Evolutionary conservation across 2,888 invertebrate species (phyloP).

Genomic region (Horisme vitalbata): DNA sequence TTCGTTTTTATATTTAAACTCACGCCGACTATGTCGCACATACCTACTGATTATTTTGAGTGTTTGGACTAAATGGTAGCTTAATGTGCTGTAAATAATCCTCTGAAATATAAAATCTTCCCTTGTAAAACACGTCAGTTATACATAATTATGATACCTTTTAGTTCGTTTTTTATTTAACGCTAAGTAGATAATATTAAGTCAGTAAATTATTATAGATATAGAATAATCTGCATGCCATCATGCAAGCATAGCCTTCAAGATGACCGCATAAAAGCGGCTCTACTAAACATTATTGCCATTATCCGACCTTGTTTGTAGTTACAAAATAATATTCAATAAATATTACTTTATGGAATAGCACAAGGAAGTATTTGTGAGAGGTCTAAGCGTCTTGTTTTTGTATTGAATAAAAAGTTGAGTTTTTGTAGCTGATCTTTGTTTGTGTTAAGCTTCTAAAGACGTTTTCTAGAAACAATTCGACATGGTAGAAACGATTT

Average conservation of each 20-base stretch:
- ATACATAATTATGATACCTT: too few relatives aligned
- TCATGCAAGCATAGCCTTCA: slow-evolving; percentile 19
- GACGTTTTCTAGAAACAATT: background rate
- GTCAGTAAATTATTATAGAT: background rate
- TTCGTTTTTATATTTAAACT: too few relatives aligned
- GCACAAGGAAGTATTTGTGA: slow-evolving; percentile 12
- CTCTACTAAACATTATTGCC: background rate
- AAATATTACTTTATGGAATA: background rate
- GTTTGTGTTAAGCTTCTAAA: background rate
- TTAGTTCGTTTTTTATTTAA: too few relatives aligned
- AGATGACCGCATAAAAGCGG: slow-evolving; percentile 17
- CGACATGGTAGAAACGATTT: too few relatives aligned
- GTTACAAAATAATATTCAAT: slow-evolving; percentile 14
- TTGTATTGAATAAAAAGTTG: slow-evolving; percentile 7
- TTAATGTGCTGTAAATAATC: too few relatives aligned
- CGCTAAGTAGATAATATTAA: too few relatives aligned
- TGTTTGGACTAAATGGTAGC: too few relatives aligned
- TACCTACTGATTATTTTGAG: too few relatives aligned
- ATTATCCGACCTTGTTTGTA: slow-evolving; percentile 18
- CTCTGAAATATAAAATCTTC: too few relatives aligned
- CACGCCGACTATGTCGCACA: too few relatives aligned
- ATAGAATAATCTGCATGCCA: slow-evolving; percentile 2
- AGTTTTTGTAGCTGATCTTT: background rate
- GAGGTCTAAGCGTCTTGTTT: slow-evolving; percentile 6
- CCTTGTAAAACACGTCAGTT: too few relatives aligned